Percentiles rank a stretch among this genome's conserved stretches.
Conservation (phyloP, 2,888 invertebrate species). For the Hyalella azteca region DNA sequence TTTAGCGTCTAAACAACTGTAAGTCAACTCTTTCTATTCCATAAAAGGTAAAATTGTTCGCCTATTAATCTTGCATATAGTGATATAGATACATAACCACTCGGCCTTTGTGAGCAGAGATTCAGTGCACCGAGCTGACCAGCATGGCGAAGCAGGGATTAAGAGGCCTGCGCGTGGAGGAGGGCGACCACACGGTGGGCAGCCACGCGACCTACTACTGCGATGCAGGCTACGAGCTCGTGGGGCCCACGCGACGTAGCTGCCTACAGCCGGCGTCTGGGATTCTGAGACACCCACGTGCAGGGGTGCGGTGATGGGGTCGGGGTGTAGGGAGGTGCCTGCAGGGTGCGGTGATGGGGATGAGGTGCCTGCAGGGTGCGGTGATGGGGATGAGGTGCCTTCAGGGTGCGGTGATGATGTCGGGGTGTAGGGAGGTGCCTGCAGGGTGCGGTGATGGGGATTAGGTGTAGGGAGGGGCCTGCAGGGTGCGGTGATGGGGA, state of each 20-base stretch:
- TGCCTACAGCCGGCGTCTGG: conserved; percentile 84
- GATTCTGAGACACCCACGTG: conserved; percentile 80
- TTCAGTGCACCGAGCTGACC: conserved; percentile 24
- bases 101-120: background rate
- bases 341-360: no score
- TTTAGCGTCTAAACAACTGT: no score
- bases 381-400: conserved; percentile 59
- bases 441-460: background rate
- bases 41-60: no score
- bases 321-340: no score
- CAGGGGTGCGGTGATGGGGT: conserved; percentile 84
- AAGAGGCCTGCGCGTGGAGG: conserved; percentile 25
- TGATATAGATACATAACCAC: no score
- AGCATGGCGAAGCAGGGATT: background rate
- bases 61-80: no score
- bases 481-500: no score
- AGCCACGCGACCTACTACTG: conserved; percentile 85
- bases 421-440: background rate
- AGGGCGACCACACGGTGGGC: conserved; percentile 64
- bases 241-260: conserved; percentile 74
- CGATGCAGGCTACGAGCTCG: conserved; percentile 82
- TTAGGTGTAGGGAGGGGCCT: no score
- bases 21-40: no score
- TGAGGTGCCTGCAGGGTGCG: background rate
- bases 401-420: background rate